These are phyloP conservation scores for Stegophylla sp. DNA, from an alignment of 2,888 invertebrate genomes.

Conservation along the genomic window DNA sequence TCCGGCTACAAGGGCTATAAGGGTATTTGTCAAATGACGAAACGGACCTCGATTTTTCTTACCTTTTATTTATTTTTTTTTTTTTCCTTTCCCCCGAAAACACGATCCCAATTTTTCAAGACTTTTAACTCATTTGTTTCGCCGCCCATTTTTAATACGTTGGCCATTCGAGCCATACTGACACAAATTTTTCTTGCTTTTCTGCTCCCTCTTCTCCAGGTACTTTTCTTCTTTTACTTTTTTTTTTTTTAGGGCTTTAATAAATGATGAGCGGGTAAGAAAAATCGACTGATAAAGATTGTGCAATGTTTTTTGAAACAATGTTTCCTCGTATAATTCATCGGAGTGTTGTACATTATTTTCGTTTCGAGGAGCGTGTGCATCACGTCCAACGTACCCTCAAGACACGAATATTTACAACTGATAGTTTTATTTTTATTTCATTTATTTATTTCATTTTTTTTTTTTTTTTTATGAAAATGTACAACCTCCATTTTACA, in stretches of 20 bases:
- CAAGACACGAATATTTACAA: background rate
- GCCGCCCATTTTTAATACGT: slow-evolving; percentile 53
- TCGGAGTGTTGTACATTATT: slow-evolving; percentile 4
- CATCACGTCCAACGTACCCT: background rate
- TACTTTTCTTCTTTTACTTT: background rate
- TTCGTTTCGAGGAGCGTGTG: background rate
- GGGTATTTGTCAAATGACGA: slow-evolving; percentile 56
- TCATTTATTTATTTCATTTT: too few relatives aligned
- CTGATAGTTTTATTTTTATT: background rate
- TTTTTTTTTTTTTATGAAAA: background rate
- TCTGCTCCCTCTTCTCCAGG: slow-evolving; percentile 35
- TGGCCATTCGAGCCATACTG: slow-evolving; percentile 43
- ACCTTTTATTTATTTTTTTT: slow-evolving; percentile 47
- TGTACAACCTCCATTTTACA: too few relatives aligned
- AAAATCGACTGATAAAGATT: slow-evolving; percentile 51
- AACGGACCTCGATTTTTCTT: slow-evolving; percentile 57
- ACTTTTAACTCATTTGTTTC: slow-evolving; percentile 57
- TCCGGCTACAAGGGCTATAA: slow-evolving; percentile 22
- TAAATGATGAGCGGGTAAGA: slow-evolving; percentile 39
- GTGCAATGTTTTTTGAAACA: slow-evolving; percentile 50
- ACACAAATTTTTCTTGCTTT: slow-evolving; percentile 54
- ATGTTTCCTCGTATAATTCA: slow-evolving; percentile 39
- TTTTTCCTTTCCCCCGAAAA: slow-evolving; percentile 36
- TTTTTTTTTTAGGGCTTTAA: slow-evolving; percentile 36
- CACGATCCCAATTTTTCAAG: slow-evolving; percentile 56